Base-by-base conservation (phyloP, 2,113 vertebrate genomes). In the Corythaeola cristata region DNA sequence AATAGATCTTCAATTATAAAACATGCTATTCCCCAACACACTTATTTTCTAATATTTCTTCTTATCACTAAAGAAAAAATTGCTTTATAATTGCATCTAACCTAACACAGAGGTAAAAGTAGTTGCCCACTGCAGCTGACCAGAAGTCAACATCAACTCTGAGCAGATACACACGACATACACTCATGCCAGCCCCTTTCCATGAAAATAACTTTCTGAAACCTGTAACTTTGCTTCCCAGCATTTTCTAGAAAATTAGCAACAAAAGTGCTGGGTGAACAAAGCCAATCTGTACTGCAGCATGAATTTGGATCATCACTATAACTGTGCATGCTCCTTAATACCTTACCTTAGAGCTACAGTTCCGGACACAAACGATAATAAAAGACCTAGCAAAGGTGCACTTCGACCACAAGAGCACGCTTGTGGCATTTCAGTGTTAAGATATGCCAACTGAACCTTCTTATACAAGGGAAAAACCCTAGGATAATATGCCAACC, bases 131-230 rank as follows among this genome's bases (percentile, higher is more conserved):
- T 56, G 35, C 44, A 71, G 37, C 5, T 90, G 33, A 37, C 19
- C 39, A 80, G 24, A 39, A 33, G 33, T 56, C 58, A 79, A 3
- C 10, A 80, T 26, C 55, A 77, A 2, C 7, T 49, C 41, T 37
- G 23, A 68, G 15, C 16, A 41, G 14, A 77, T 4, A 21, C 2
- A 37, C 3, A 71, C 17, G 0, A 55, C 21, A 37, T 4, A 47
- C 11, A 9, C 19, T 45, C 37, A 22, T 2, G 4, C 11, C 44
- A 71, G 47, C 3, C 1, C 0, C 45, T 23, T 73, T 35, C 67
- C 53, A 45, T 26, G 8, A 79, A 93, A 88, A 28, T 37, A 78
- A 59, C 72, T 71, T n/a, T 59, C 63, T 73, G 55, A 69, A 74
- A 84, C 22, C 4, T 75, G 39, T 30, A 53, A 41, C 30, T 85